Percentiles rank a stretch among this genome's conserved stretches.
Evolutionary conservation across 2,113 vertebrate species (phyloP).

Genomic region (Silurus meridionalis): DNA sequence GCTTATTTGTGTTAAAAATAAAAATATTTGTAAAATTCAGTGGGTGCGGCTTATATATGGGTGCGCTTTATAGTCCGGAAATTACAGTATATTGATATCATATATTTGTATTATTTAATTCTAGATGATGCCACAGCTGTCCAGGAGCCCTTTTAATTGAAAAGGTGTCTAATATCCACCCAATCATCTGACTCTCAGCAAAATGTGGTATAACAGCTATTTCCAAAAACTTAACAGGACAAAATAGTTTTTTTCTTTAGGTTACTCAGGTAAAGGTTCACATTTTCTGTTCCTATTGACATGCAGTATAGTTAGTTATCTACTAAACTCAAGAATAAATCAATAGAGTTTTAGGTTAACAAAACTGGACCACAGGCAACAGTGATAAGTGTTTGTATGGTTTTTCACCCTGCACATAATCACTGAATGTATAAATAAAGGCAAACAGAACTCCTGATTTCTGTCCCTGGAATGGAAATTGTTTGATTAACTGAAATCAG

Average conservation of each 20-base stretch:
- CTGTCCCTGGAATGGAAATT: not conserved
- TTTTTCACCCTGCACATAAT: not conserved
- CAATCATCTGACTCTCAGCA: not conserved
- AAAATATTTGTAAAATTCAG: too few species aligned
- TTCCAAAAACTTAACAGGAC: not conserved
- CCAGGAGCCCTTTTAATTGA: not conserved
- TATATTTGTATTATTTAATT: not conserved
- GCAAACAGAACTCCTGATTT: not conserved
- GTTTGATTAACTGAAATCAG: not conserved
- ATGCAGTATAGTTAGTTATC: not conserved
- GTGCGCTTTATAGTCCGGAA: not conserved
- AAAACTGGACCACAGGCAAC: not conserved
- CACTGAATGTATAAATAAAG: not conserved
- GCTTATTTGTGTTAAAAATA: too few species aligned
- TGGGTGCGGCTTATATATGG: too few species aligned
- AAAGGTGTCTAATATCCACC: not conserved
- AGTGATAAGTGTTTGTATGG: not conserved
- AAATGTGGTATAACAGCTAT: not conserved
- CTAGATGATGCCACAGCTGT: not conserved
- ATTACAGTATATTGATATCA: not conserved
- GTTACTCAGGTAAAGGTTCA: not conserved
- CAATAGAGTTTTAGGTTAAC: not conserved
- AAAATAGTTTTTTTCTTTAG: not conserved
- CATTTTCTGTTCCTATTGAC: not conserved
- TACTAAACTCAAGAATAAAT: not conserved